Evolutionary conservation across 1,140 invertebrate species (phyloP).

Genomic region (Drosophila burlai): DNA sequence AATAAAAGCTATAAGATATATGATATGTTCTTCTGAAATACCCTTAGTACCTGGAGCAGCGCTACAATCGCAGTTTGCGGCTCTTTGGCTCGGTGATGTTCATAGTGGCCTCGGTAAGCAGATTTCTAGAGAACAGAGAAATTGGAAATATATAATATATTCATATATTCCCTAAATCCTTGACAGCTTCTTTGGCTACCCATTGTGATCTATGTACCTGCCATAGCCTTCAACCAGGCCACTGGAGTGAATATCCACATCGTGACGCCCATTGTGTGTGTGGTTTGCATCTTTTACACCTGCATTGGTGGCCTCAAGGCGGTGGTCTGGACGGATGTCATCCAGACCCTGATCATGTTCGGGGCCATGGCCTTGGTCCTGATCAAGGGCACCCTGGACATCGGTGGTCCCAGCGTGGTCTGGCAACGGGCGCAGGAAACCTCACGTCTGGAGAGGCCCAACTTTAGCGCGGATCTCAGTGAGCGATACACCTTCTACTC

Average conservation of each 20-base stretch:
- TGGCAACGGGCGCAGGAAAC: conserved; percentile 89
- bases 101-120: conserved; percentile 88
- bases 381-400: conserved; percentile 91
- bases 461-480: conserved; percentile 89
- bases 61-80: conserved; percentile 90
- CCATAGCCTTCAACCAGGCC: conserved; percentile 91
- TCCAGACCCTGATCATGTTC: conserved; percentile 95
- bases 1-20: not conserved
- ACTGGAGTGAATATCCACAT: conserved; percentile 94
- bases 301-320: conserved; percentile 96
- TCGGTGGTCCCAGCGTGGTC: conserved; percentile 91
- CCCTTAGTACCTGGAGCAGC: conserved; percentile 90
- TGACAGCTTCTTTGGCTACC: conserved; percentile 88
- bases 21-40: not conserved
- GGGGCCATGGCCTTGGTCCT: conserved; percentile 92
- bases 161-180: not conserved
- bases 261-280: conserved; percentile 93
- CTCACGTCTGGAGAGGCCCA: conserved; percentile 90
- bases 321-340: conserved; percentile 97
- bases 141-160: too few species aligned
- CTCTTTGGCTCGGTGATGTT: conserved; percentile 91
- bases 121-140: accelerated
- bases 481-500: conserved; percentile 92
- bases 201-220: conserved; percentile 89
- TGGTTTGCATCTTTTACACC: conserved; percentile 97